These are phyloP conservation scores for Bombyx mori DNA, from an alignment of 1,140 invertebrate species.

Conservation along the genomic window DNA sequence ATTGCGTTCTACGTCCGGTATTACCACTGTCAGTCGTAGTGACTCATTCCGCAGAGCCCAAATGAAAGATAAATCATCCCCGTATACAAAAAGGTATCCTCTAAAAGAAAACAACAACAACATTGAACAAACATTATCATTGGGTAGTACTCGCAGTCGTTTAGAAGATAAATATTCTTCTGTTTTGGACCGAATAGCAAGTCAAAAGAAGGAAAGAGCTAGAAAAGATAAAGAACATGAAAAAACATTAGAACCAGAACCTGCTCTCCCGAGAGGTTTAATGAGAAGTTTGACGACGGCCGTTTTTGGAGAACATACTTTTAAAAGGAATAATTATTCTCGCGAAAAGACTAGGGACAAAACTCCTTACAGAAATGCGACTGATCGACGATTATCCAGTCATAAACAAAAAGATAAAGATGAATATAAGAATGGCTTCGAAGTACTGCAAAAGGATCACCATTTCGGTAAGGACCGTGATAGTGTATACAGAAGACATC, in stretches of 20 bases:
- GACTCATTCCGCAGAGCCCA: constrained; percentile 60
- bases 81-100: constrained; percentile 56
- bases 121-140: constrained; percentile 50
- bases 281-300: constrained; percentile 76
- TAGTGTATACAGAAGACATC: constrained; percentile 60
- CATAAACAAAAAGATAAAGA: constrained; percentile 45
- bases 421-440: constrained; percentile 56
- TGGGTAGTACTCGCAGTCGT: constrained; percentile 74
- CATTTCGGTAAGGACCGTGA: constrained; percentile 64
- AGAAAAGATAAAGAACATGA: constrained; percentile 73
- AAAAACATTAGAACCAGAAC: constrained; percentile 78
- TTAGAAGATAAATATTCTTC: constrained; percentile 83
- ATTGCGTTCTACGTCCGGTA: constrained; percentile 41
- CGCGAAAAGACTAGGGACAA: constrained; percentile 71
- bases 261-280: constrained; percentile 53
- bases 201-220: constrained; percentile 71
- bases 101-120: constrained; percentile 63
- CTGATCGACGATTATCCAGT: constrained; percentile 43
- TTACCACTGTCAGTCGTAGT: constrained; percentile 46
- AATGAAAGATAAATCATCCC: constrained; percentile 57
- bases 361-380: constrained; percentile 71
- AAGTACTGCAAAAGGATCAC: constrained; percentile 41
- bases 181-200: constrained; percentile 77
- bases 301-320: constrained; percentile 78
- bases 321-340: constrained; percentile 56